Percentiles rank a stretch among this genome's conserved stretches.
Evolutionary conservation across 2,797 vertebrate genomes (phyloP).

Genomic region (Octomys mimax): DNA sequence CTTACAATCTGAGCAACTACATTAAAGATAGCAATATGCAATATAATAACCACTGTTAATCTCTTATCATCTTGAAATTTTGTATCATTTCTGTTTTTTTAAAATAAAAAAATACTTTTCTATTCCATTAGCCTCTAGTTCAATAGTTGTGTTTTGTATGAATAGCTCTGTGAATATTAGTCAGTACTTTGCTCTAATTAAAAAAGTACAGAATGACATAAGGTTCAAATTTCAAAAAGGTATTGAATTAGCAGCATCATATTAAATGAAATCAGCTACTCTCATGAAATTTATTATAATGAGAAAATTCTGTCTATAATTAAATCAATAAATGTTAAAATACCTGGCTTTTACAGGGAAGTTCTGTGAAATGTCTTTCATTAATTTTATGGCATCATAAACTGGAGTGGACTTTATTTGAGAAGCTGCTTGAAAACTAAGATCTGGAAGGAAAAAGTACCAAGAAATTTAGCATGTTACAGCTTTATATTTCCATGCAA

Average conservation of each 20-base stretch:
- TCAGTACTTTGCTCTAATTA: background rate
- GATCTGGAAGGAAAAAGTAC: conserved; percentile 89
- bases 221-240: background rate
- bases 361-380: conserved; percentile 97
- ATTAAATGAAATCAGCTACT: background rate
- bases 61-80: too few relatives aligned
- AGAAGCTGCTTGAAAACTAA: conserved; percentile 97
- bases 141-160: background rate
- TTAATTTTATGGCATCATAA: conserved; percentile 95
- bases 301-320: conserved; percentile 19
- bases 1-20: too few relatives aligned
- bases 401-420: conserved; percentile 93
- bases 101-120: background rate
- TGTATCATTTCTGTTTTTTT: too few relatives aligned
- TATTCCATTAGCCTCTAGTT: conserved; percentile 35
- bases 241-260: conserved; percentile 37
- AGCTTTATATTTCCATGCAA: background rate
- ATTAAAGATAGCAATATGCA: too few relatives aligned
- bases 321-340: conserved; percentile 70
- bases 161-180: background rate
- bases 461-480: conserved; percentile 10
- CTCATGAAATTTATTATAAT: background rate
- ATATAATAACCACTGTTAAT: too few relatives aligned
- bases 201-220: background rate
- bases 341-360: conserved; percentile 98